Percentiles rank a stretch among this genome's conserved stretches.
These are phyloP conservation scores for Channa striata DNA, from an alignment of 2,797 vertebrate species.

Conservation along the genomic window DNA sequence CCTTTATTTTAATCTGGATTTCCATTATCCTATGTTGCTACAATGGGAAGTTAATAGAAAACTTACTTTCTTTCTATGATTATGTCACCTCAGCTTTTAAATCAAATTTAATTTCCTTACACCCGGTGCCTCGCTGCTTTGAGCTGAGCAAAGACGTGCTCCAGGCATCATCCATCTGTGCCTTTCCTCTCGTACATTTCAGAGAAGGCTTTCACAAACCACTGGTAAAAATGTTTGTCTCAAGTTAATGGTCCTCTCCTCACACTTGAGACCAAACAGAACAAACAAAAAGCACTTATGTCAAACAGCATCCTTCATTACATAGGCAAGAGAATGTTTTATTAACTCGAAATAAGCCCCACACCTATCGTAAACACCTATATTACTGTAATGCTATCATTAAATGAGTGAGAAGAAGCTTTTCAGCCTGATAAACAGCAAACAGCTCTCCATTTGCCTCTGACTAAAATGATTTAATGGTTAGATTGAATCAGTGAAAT, in stretches of 20 bases:
- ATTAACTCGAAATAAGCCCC: slow-evolving; percentile 85
- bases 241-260: slow-evolving; percentile 83
- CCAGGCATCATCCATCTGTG: slow-evolving; percentile 49
- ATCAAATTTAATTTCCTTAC: slow-evolving; percentile 5
- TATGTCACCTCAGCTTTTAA: slow-evolving; percentile 1
- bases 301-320: slow-evolving; percentile 81
- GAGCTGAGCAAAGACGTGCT: slow-evolving; percentile 22
- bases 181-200: slow-evolving; percentile 61
- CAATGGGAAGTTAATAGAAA: neutral
- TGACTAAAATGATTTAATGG: slow-evolving; percentile 83
- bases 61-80: neutral
- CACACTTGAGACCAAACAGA: slow-evolving; percentile 84
- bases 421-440: slow-evolving; percentile 83
- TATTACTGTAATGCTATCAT: slow-evolving; percentile 84
- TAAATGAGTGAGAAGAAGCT: slow-evolving; percentile 77
- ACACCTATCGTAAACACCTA: slow-evolving; percentile 85
- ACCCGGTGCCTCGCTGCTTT: neutral
- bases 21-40: neutral
- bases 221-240: slow-evolving; percentile 84
- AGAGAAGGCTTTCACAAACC: slow-evolving; percentile 84
- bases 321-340: slow-evolving; percentile 83
- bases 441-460: slow-evolving; percentile 81
- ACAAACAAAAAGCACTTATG: slow-evolving; percentile 87
- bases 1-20: neutral
- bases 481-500: slow-evolving; percentile 76